Evolutionary conservation across 1,140 invertebrate species (phyloP).

Genomic region (Drosophila jambulina): DNA sequence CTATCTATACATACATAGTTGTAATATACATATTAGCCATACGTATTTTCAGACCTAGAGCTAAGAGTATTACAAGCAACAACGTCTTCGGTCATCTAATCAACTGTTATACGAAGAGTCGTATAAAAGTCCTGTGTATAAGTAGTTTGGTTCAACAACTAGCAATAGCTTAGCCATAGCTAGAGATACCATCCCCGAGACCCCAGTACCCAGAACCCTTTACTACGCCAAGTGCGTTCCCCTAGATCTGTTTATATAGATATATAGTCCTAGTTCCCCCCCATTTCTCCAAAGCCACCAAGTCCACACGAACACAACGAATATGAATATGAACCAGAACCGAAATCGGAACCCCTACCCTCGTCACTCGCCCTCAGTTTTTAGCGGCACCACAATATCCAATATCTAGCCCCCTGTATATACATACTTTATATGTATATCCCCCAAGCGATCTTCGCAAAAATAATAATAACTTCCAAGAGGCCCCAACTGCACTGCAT

Average conservation of each 20-base stretch:
- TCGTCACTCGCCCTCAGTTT: slow-evolving; percentile 20
- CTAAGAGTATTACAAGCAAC: slow-evolving; percentile 17
- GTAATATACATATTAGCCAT: slow-evolving; percentile 22
- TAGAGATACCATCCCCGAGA: slow-evolving; percentile 11
- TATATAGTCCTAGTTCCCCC: slow-evolving; percentile 9
- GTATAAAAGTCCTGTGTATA: slow-evolving; percentile 38
- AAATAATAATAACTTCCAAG: background rate
- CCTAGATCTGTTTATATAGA: slow-evolving; percentile 29
- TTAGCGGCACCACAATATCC: slow-evolving; percentile 56
- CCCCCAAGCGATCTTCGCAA: slow-evolving; percentile 29
- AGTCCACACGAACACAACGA: slow-evolving; percentile 34
- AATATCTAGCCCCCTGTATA: slow-evolving; percentile 9
- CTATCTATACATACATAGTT: slow-evolving; percentile 12
- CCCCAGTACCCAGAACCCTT: background rate
- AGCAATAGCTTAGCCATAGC: slow-evolving; percentile 30
- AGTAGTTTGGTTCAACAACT: slow-evolving; percentile 66
- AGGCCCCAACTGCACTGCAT: slow-evolving; percentile 45
- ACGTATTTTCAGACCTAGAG: slow-evolving; percentile 26
- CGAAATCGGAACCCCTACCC: slow-evolving; percentile 14
- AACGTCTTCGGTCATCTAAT: slow-evolving; percentile 11
- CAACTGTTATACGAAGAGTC: slow-evolving; percentile 36
- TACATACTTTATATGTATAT: slow-evolving; percentile 36
- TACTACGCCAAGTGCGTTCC: background rate
- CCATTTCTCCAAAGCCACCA: slow-evolving; percentile 23
- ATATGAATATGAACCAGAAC: slow-evolving; percentile 25